A percentile compares a stretch with the other conserved stretches of the same genome.
Conservation (phyloP, 2,113 vertebrate species). For the Pontoporia blainvillei region DNA sequence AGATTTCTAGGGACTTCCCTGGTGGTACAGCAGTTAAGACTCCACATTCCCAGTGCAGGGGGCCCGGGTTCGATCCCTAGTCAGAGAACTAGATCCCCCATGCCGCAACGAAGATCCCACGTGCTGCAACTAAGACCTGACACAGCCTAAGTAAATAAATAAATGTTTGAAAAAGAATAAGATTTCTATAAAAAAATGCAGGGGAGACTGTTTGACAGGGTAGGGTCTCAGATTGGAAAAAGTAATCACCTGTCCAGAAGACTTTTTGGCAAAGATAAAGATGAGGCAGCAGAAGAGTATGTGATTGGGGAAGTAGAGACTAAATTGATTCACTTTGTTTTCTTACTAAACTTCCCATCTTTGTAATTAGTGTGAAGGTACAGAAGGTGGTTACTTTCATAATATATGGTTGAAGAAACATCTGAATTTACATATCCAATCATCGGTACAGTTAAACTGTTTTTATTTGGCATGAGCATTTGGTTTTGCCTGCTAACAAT, state of each 20-base stretch:
- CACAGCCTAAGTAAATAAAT: no score
- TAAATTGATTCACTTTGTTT: not conserved
- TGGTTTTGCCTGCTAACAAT: not conserved
- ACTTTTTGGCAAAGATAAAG: not conserved
- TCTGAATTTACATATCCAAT: not conserved
- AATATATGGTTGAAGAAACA: not conserved
- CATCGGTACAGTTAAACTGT: not conserved
- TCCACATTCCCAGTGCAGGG: no score
- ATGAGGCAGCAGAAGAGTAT: not conserved
- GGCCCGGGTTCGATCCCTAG: no score
- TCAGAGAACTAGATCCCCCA: no score
- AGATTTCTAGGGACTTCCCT: not conserved
- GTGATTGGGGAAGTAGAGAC: not conserved
- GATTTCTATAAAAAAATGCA: not conserved
- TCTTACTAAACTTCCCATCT: not conserved
- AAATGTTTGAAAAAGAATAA: not conserved
- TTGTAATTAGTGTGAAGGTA: not conserved
- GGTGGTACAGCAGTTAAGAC: no score
- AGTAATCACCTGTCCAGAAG: not conserved
- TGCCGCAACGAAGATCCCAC: no score
- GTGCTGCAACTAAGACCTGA: no score
- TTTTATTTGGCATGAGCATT: not conserved
- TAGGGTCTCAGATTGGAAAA: not conserved
- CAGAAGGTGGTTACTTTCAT: not conserved
- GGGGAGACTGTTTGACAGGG: not conserved